Evolutionary conservation across 2,797 vertebrate genomes (phyloP).

Genomic region (Falco concolor): DNA sequence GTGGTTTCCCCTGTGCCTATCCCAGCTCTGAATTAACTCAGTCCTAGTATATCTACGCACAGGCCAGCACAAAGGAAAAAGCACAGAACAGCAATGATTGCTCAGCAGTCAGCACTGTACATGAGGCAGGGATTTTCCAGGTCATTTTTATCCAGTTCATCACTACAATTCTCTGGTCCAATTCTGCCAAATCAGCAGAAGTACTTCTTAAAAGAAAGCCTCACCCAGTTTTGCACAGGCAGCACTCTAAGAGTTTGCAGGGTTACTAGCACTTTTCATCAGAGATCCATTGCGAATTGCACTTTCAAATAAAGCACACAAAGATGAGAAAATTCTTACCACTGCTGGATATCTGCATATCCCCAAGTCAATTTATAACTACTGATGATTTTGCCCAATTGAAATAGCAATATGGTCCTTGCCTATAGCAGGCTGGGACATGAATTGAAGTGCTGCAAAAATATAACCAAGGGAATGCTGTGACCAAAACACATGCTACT

Average conservation of each 20-base stretch:
- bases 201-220: conserved; percentile 24
- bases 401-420: not conserved
- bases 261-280: not conserved
- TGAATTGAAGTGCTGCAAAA: not conserved
- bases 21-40: not conserved
- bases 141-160: conserved; percentile 50
- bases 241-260: not conserved
- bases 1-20: not conserved
- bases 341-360: not conserved
- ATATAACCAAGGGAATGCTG: not conserved
- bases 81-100: conserved; percentile 21
- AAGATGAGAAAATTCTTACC: not conserved
- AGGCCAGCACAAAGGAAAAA: conserved; percentile 48
- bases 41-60: not conserved
- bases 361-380: not conserved
- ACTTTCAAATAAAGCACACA: not conserved
- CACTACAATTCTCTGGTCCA: conserved; percentile 39
- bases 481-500: not conserved
- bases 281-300: not conserved
- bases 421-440: not conserved
- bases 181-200: conserved; percentile 40
- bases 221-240: not conserved
- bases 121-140: conserved; percentile 39
- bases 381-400: not conserved
- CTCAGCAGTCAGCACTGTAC: conserved; percentile 62